These are phyloP conservation scores for Drosophila histrio DNA, from an alignment of 2,888 invertebrate genomes.

Conservation along the genomic window DNA sequence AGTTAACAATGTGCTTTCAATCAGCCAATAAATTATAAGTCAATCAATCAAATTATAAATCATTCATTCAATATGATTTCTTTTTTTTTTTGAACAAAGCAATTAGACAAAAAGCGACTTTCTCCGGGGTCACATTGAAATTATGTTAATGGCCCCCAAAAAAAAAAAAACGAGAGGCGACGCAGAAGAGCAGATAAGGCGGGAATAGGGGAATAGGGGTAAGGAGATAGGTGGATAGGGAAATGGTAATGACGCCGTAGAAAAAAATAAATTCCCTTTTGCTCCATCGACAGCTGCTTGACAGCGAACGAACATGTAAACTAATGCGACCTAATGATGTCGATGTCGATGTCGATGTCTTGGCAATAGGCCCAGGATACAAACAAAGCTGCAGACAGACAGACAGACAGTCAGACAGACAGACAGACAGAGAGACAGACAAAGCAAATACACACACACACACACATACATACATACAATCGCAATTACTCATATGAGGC, in stretches of 20 bases:
- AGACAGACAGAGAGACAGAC: background rate
- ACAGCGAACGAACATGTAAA: slow-evolving; percentile 62
- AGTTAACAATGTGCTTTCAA: slow-evolving; percentile 24
- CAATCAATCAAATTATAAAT: slow-evolving; percentile 36
- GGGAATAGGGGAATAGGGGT: background rate
- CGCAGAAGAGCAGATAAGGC: background rate
- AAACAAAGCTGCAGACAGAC: slow-evolving; percentile 18
- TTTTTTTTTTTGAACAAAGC: slow-evolving; percentile 29
- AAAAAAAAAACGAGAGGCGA: background rate
- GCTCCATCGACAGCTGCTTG: slow-evolving; percentile 36
- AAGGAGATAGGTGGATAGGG: background rate
- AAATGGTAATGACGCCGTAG: slow-evolving; percentile 9
- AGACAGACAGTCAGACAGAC: background rate
- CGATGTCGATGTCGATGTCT: slow-evolving; percentile 28
- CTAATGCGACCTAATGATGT: slow-evolving; percentile 64
- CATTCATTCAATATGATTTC: slow-evolving; percentile 3
- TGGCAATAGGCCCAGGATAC: slow-evolving; percentile 22
- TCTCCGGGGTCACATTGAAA: slow-evolving; percentile 33
- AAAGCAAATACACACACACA: background rate
- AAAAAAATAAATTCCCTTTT: slow-evolving; percentile 8
- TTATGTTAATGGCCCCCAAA: slow-evolving; percentile 47
- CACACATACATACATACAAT: background rate
- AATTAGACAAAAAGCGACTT: slow-evolving; percentile 46
- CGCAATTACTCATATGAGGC: slow-evolving; percentile 56
- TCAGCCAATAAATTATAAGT: slow-evolving; percentile 38